phyloP scores from a whole-genome alignment of 2,888 invertebrate genomes.

The Archips crataeganus region DNA sequence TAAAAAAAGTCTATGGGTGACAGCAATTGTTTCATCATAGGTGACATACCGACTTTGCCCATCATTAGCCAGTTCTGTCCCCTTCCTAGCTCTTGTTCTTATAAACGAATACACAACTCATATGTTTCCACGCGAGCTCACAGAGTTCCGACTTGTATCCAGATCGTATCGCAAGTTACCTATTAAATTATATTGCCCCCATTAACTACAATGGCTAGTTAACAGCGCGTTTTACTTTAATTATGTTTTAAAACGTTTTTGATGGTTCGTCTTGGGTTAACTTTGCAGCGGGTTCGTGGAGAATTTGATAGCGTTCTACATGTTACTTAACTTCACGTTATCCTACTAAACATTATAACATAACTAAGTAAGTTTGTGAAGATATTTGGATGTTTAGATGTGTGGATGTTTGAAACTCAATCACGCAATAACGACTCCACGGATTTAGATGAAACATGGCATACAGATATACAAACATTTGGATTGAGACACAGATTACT shows the following conservation, averaged over 20 bases:
- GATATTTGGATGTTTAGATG: too few species aligned
- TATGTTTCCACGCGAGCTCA: conserved; percentile 38
- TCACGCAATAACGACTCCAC: too few species aligned
- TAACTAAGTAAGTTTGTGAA: too few species aligned
- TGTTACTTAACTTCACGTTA: too few species aligned
- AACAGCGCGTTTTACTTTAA: conserved; percentile 51
- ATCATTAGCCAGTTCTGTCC: conserved; percentile 13
- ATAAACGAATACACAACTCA: conserved; percentile 32
- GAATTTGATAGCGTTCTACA: not conserved
- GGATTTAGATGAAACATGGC: too few species aligned
- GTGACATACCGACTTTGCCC: too few species aligned
- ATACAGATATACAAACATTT: too few species aligned
- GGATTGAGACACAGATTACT: too few species aligned
- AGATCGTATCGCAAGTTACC: conserved; percentile 53
- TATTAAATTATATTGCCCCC: conserved; percentile 54
- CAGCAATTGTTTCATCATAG: too few species aligned
- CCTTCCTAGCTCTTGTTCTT: not conserved
- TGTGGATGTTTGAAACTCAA: too few species aligned
- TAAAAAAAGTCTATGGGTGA: too few species aligned
- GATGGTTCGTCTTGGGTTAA: not conserved
- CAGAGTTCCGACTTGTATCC: conserved; percentile 63
- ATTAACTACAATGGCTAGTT: conserved; percentile 53
- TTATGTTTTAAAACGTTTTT: conserved; percentile 20
- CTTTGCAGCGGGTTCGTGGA: not conserved
- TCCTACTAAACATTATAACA: not conserved